phyloP scores from a whole-genome alignment of 2,797 vertebrate genomes.

The Novumbra hubbsi region DNA sequence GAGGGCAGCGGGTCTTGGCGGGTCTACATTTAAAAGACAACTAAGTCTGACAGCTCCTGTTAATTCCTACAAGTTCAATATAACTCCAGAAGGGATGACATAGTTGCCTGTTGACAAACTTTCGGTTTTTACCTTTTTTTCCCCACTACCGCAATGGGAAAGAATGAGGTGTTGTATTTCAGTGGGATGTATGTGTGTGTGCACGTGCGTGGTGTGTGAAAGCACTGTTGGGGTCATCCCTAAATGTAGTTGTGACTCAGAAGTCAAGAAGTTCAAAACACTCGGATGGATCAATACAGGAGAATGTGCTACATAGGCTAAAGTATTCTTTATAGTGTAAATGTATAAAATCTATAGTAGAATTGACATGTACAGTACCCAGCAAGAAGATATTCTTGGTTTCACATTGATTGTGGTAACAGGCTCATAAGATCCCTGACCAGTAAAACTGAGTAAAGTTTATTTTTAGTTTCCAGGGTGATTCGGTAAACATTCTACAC shows the following conservation, averaged over 20 bases:
- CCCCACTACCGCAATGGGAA: constrained; percentile 39
- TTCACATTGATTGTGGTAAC: too few species aligned
- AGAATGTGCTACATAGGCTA: not conserved
- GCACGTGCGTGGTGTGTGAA: constrained; percentile 53
- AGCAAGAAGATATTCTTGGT: too few species aligned
- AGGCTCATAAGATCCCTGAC: too few species aligned
- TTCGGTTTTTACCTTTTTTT: constrained; percentile 17
- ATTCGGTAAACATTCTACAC: too few species aligned
- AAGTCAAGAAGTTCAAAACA: constrained; percentile 7
- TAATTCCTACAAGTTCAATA: constrained; percentile 19
- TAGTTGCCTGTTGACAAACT: constrained; percentile 24
- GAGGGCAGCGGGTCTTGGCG: constrained; percentile 27
- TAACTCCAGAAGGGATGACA: constrained; percentile 32
- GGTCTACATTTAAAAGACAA: not conserved
- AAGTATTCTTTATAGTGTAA: not conserved
- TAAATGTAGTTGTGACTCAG: constrained; percentile 52
- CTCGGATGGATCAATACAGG: constrained; percentile 50
- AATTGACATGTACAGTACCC: too few species aligned
- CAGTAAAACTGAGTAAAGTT: too few species aligned
- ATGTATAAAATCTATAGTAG: not conserved
- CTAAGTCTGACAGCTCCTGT: not conserved
- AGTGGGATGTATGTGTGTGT: constrained; percentile 32
- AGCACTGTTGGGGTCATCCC: constrained; percentile 59
- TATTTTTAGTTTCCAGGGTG: too few species aligned
- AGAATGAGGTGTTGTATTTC: constrained; percentile 42